These are phyloP conservation scores for Erithacus rubecula DNA, from an alignment of 2,797 vertebrate genomes.

Conservation along the genomic window DNA sequence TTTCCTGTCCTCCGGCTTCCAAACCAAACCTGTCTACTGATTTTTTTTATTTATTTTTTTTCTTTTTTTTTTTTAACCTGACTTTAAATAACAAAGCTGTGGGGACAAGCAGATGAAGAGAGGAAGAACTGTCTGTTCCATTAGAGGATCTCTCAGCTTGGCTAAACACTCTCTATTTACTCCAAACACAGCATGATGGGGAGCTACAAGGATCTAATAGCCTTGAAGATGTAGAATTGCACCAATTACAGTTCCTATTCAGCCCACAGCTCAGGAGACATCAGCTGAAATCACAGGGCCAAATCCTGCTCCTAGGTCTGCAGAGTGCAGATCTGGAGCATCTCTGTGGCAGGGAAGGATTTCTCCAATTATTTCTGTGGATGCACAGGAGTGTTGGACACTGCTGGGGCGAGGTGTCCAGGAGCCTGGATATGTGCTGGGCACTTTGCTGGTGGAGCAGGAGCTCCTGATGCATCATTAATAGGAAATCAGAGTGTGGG, in stretches of 20 bases:
- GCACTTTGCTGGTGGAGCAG: neutral
- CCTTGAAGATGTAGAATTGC: conserved; percentile 58
- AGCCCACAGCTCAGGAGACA: neutral
- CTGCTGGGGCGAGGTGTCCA: fast-evolving
- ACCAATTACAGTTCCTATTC: conserved; percentile 43
- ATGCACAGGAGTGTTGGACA: neutral
- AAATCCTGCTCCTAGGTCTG: neutral
- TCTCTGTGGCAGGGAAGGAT: neutral
- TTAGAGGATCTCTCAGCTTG: conserved; percentile 75
- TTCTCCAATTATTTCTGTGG: neutral
- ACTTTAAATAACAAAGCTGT: conserved; percentile 91
- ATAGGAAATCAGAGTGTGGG: neutral
- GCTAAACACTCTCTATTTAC: conserved; percentile 75
- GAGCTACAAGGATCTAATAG: conserved; percentile 71
- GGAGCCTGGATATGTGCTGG: neutral
- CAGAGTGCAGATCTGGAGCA: neutral
- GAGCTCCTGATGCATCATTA: neutral
- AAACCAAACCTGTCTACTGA: conserved; percentile 87
- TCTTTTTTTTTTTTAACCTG: conserved; percentile 66
- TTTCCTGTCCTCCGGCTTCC: conserved; percentile 87
- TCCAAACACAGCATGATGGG: conserved; percentile 79
- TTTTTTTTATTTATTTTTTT: conserved; percentile 68
- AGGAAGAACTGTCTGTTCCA: conserved; percentile 78
- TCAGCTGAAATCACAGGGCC: neutral
- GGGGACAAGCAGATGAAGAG: conserved; percentile 79